Evolutionary conservation across 30 jellyfish, hydroid and myxozoan genomes (phyloP).

Genomic region (Mastigias papua): DNA sequence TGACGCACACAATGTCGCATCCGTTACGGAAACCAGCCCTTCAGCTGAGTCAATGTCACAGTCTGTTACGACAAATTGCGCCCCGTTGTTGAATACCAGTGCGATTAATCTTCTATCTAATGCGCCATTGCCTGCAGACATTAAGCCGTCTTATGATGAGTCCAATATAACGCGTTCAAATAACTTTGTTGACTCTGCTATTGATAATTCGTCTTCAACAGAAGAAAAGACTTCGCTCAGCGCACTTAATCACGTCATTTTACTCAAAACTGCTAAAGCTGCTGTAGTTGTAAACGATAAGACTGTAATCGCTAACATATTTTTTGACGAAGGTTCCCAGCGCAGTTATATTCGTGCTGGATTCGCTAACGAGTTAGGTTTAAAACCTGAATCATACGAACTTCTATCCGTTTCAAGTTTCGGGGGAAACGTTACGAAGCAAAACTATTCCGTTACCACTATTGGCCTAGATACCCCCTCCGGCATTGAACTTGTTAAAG

Average conservation of each 20-base stretch:
- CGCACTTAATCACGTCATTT: background rate
- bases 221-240: background rate
- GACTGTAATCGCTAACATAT: background rate
- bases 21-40: slow-evolving; percentile 12
- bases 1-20: slow-evolving; percentile 7
- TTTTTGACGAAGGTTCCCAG: slow-evolving; percentile 36
- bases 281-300: slow-evolving; percentile 9
- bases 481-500: slow-evolving; percentile 28
- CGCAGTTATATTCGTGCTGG: slow-evolving; percentile 48
- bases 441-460: slow-evolving; percentile 41
- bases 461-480: slow-evolving; percentile 65
- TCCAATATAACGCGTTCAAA: background rate
- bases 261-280: slow-evolving; percentile 12
- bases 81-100: slow-evolving; percentile 9
- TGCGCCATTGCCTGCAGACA: background rate
- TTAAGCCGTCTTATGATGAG: background rate
- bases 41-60: background rate
- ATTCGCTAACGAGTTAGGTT: slow-evolving; percentile 30
- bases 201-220: background rate
- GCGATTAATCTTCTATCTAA: background rate
- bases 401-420: slow-evolving; percentile 48
- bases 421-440: slow-evolving; percentile 37
- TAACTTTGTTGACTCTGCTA: background rate
- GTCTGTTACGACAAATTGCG: slow-evolving; percentile 19
- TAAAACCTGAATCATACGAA: slow-evolving; percentile 52